These are phyloP conservation scores for Brachystomella parvula DNA, from an alignment of 1,140 invertebrate genomes.

Conservation along the genomic window DNA sequence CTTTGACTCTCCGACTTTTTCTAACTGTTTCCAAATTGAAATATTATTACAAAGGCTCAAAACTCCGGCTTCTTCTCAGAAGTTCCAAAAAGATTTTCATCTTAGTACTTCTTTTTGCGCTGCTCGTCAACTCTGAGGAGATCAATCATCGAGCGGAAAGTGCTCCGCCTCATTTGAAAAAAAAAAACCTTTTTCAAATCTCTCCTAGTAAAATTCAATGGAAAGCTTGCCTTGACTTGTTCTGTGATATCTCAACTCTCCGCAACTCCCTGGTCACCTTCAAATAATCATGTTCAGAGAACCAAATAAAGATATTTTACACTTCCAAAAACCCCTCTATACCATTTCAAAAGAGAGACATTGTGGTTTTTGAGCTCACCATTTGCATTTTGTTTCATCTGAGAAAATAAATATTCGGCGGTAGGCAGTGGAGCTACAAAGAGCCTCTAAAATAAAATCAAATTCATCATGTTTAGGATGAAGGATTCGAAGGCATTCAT, in stretches of 20 bases:
- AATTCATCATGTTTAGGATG: not conserved
- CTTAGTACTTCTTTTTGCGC: not conserved
- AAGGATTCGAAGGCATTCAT: conserved; percentile 7
- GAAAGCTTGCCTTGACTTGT: not conserved
- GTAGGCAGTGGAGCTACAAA: not conserved
- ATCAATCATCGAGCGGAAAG: conserved; percentile 1
- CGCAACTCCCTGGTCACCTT: not conserved
- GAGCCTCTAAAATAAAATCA: not conserved
- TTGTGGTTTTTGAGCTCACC: too few species aligned
- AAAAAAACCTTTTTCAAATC: conserved; percentile 1
- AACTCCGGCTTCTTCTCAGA: conserved; percentile 1
- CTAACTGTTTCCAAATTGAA: not conserved
- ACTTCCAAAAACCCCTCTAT: too few species aligned
- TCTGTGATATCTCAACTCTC: conserved; percentile 6
- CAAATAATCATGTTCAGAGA: not conserved
- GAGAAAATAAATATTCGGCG: too few species aligned
- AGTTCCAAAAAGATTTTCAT: not conserved
- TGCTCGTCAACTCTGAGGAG: not conserved
- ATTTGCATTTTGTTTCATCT: too few species aligned
- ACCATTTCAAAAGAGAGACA: too few species aligned
- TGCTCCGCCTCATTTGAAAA: too few species aligned
- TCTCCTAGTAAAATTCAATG: not conserved
- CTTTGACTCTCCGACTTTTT: conserved; percentile 5
- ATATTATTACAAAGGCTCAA: not conserved
- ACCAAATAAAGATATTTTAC: too few species aligned